Conservation (phyloP, 2,113 vertebrate species). For the Anhinga rufa region DNA sequence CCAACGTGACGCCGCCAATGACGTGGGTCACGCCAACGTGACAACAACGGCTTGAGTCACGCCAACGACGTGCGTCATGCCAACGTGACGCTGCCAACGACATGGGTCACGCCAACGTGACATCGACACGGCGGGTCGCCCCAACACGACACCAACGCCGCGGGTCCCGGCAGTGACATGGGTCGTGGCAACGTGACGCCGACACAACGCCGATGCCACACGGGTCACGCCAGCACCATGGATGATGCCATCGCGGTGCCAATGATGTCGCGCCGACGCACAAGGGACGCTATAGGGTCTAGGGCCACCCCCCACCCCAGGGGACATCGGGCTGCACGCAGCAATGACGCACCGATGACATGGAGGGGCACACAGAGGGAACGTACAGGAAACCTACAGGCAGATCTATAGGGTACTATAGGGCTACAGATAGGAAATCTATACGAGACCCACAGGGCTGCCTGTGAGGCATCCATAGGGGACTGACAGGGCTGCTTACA, state of each 20-base stretch:
- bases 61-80: no score
- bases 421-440: background rate
- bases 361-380: no score
- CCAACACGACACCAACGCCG: background rate
- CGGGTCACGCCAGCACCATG: background rate
- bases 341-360: rapidly evolving
- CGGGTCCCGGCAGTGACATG: background rate
- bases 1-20: background rate
- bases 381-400: no score
- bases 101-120: no score
- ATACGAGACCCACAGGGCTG: no score
- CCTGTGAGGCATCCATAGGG: background rate
- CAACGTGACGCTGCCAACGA: no score
- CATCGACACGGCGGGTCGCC: background rate
- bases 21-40: background rate
- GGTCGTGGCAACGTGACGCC: background rate
- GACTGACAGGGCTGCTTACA: no score
- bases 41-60: background rate
- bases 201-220: no score
- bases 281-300: background rate
- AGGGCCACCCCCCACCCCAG: background rate
- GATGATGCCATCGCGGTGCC: no score
- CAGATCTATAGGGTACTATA: background rate
- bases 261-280: no score
- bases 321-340: background rate